These are phyloP conservation scores for Agrenia bidenticulata DNA, from an alignment of 2,888 invertebrate genomes.

Conservation along the genomic window DNA sequence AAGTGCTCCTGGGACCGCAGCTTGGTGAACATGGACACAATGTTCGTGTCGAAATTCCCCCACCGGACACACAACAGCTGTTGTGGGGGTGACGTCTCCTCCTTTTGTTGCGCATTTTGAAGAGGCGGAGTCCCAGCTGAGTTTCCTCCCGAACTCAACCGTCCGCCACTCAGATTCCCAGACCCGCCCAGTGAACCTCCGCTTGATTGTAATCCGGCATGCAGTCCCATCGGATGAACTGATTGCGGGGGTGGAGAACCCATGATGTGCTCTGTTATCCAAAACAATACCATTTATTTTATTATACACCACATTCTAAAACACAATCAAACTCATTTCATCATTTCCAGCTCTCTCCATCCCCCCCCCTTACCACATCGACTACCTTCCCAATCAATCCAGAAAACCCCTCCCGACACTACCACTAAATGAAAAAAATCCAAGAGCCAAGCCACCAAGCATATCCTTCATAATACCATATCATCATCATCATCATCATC, in stretches of 20 bases:
- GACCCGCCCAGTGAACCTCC: slow-evolving; percentile 19
- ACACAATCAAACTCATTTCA: no score
- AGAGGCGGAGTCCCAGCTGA: slow-evolving; percentile 29
- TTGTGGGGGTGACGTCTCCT: slow-evolving; percentile 45
- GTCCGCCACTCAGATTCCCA: slow-evolving; percentile 17
- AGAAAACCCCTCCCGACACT: no score
- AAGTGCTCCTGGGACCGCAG: slow-evolving; percentile 51
- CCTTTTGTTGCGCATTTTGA: slow-evolving; percentile 28
- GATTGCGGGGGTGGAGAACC: slow-evolving; percentile 46
- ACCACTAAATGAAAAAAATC: no score
- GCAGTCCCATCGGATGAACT: slow-evolving; percentile 24
- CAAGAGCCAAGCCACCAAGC: no score
- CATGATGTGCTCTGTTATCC: slow-evolving; percentile 45
- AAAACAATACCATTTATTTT: background rate
- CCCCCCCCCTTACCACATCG: no score
- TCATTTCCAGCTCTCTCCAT: no score
- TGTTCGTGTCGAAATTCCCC: slow-evolving; percentile 54
- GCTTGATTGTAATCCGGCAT: background rate
- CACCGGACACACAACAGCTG: slow-evolving; percentile 53
- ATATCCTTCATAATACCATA: no score
- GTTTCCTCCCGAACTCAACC: slow-evolving; percentile 29
- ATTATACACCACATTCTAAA: no score
- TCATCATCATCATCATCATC: no score
- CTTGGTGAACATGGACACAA: slow-evolving; percentile 53
- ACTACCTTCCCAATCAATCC: no score